Evolutionary conservation across 2,797 vertebrate genomes (phyloP).

Genomic region (Acanthis flammea): DNA sequence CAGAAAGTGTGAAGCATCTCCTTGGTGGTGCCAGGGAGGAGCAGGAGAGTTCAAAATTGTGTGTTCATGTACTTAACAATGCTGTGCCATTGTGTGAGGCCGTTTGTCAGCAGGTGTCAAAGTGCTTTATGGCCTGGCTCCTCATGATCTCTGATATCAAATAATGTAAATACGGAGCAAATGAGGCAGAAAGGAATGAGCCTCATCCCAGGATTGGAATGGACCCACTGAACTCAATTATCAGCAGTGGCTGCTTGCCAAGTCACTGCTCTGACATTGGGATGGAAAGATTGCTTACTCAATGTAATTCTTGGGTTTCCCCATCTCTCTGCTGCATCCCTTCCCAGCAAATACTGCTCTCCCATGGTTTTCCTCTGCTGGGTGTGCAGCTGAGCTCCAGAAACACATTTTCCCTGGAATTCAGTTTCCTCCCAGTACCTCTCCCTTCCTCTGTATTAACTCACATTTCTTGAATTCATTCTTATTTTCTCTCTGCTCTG

Average conservation of each 20-base stretch:
- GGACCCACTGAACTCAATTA: background rate
- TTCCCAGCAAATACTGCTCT: background rate
- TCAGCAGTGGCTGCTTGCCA: background rate
- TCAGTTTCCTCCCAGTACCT: background rate
- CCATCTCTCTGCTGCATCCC: background rate
- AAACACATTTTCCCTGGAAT: background rate
- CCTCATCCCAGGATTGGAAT: background rate
- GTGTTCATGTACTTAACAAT: fast-evolving
- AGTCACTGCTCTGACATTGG: background rate
- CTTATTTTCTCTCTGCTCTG: background rate
- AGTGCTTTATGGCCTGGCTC: background rate
- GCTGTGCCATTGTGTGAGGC: background rate
- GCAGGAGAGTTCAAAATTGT: background rate
- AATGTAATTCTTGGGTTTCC: background rate
- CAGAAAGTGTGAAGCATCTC: background rate
- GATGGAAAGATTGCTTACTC: background rate
- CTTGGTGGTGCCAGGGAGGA: background rate
- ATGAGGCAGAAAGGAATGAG: background rate
- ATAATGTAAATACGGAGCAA: background rate
- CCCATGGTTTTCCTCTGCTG: background rate
- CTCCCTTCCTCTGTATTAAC: background rate
- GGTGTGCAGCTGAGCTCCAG: background rate
- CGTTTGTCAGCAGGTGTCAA: background rate
- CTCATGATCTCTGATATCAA: background rate
- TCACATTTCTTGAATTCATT: background rate